phyloP scores from a whole-genome alignment of 2,888 invertebrate species.

The Anthrax anthrax region DNA sequence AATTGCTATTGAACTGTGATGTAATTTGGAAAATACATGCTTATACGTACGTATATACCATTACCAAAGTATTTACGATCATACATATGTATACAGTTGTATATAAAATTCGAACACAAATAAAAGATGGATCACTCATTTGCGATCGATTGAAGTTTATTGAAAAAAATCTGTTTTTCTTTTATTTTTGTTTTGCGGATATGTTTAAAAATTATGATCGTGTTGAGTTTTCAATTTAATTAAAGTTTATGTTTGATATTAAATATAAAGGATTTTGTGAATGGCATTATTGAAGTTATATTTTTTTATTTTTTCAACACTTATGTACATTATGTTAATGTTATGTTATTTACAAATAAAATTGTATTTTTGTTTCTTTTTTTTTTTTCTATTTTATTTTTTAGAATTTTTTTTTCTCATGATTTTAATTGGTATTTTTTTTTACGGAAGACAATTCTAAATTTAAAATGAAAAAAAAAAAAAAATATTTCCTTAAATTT shows the following conservation, averaged over 20 bases:
- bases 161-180: neutral
- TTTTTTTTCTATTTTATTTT: too few relatives aligned
- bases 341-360: too few relatives aligned
- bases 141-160: conserved; percentile 4
- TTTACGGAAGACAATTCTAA: too few relatives aligned
- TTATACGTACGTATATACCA: neutral
- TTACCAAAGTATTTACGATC: neutral
- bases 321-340: too few relatives aligned
- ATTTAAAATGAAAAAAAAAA: too few relatives aligned
- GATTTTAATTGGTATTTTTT: too few relatives aligned
- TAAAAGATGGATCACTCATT: conserved; percentile 4
- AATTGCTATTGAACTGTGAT: conserved; percentile 6
- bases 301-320: too few relatives aligned
- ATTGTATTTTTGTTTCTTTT: too few relatives aligned
- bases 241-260: neutral
- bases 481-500: too few relatives aligned
- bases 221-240: conserved; percentile 1
- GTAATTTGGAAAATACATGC: neutral
- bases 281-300: too few relatives aligned
- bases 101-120: conserved; percentile 1
- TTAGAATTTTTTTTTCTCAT: too few relatives aligned
- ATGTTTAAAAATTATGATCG: conserved; percentile 1
- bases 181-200: conserved; percentile 1
- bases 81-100: neutral
- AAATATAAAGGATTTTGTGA: too few relatives aligned